Percentiles rank a stretch among this genome's conserved stretches.
Conservation (phyloP, 37 sponge, comb jelly and placozoan genomes). For the Corticium candelabrum region DNA sequence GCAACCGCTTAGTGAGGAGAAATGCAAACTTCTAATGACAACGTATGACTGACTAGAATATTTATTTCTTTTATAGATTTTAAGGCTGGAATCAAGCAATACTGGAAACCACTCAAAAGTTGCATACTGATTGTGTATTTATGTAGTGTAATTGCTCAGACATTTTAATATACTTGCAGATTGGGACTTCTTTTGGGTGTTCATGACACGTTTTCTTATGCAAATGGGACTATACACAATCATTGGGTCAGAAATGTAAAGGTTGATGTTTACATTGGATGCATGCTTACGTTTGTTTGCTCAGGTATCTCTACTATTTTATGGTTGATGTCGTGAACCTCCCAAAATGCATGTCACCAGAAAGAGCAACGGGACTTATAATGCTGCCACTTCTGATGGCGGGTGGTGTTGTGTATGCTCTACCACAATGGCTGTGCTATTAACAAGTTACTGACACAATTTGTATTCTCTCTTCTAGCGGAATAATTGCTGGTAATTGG, state of each 20-base stretch:
- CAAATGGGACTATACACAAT: neutral
- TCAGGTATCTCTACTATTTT: neutral
- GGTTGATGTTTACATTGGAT: neutral
- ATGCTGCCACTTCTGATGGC: neutral
- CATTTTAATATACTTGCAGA: too few species aligned
- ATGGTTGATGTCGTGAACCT: neutral
- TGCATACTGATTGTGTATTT: too few species aligned
- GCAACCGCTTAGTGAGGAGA: too few species aligned
- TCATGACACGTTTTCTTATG: neutral
- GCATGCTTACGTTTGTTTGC: neutral
- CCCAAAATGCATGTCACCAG: neutral
- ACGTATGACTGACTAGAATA: too few species aligned
- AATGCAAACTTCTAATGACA: too few species aligned
- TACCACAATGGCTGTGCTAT: neutral
- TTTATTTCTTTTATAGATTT: too few species aligned
- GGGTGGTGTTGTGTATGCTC: neutral
- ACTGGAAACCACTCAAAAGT: too few species aligned
- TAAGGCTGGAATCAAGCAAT: too few species aligned
- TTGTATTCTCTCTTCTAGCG: neutral
- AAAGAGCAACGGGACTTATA: neutral
- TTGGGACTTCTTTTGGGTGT: neutral
- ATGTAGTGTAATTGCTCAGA: too few species aligned
- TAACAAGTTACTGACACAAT: too few species aligned
- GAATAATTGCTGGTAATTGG: neutral
- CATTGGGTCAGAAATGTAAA: neutral